Percentiles rank a stretch among this genome's conserved stretches.
Evolutionary conservation across 64 coral and sea anemone species (phyloP).

Genomic region (Stichodactyla mertensii): DNA sequence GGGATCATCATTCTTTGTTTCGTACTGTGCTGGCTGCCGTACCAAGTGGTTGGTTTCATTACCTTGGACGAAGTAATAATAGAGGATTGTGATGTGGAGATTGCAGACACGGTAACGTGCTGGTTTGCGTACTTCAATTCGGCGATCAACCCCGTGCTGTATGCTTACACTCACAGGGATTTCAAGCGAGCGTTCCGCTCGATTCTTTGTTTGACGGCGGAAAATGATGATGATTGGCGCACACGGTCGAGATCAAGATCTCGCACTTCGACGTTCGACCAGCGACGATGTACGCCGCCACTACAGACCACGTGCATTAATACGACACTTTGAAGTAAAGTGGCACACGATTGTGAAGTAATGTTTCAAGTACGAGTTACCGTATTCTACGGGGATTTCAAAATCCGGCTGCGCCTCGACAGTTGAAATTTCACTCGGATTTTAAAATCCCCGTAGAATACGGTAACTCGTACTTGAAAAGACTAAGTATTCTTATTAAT

Average conservation of each 20-base stretch:
- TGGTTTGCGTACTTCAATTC: constrained; percentile 78
- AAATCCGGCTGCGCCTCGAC: too few relatives aligned
- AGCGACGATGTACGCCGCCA: not conserved
- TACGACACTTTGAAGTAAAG: not conserved
- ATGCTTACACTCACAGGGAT: constrained; percentile 44
- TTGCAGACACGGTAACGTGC: constrained; percentile 62
- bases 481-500: too few relatives aligned
- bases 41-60: constrained; percentile 58
- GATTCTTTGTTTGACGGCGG: constrained; percentile 10
- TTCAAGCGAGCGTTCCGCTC: constrained; percentile 53
- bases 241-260: not conserved
- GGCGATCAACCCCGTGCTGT: constrained; percentile 53
- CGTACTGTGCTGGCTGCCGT: constrained; percentile 77
- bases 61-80: constrained; percentile 31
- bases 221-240: not conserved
- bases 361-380: too few relatives aligned
- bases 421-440: too few relatives aligned
- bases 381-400: too few relatives aligned
- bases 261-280: not conserved
- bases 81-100: constrained; percentile 42
- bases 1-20: constrained; percentile 79
- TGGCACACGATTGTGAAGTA: not conserved
- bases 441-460: too few relatives aligned
- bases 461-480: too few relatives aligned
- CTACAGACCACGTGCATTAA: not conserved